phyloP scores from a whole-genome alignment of 2,113 vertebrate genomes.

The Parus major region DNA sequence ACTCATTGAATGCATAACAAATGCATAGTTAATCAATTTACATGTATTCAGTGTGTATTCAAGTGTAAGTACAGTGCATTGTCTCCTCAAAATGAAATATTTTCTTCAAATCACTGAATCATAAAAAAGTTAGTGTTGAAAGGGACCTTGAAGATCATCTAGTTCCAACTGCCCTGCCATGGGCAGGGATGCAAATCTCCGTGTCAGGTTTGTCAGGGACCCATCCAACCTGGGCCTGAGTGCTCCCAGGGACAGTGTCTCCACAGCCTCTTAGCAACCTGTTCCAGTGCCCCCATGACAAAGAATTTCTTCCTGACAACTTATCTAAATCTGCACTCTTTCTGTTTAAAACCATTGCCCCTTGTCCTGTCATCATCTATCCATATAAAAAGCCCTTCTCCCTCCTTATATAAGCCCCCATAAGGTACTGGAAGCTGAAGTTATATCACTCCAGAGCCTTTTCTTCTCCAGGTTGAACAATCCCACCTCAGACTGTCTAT shows the following conservation, averaged over 20 bases:
- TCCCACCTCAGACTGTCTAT: not conserved
- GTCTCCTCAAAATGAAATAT: not conserved
- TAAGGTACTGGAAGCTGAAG: not conserved
- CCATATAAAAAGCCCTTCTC: not conserved
- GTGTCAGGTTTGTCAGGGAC: not conserved
- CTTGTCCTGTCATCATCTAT: not conserved
- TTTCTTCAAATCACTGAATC: not conserved
- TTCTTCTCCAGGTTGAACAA: not conserved
- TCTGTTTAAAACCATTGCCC: not conserved
- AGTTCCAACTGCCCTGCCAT: not conserved
- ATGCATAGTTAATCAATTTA: not conserved
- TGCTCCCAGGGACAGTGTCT: not conserved
- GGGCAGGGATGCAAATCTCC: not conserved
- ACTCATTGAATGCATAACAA: not conserved
- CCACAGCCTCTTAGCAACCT: not conserved
- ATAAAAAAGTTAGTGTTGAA: not conserved
- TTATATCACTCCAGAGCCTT: not conserved
- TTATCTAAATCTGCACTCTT: not conserved
- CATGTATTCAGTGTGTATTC: not conserved
- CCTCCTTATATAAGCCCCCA: not conserved
- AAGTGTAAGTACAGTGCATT: not conserved
- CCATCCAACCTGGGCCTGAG: not conserved
- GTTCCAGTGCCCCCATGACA: too few relatives aligned
- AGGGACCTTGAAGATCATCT: not conserved
- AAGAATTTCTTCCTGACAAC: not conserved